Evolutionary conservation across 2,797 vertebrate species (phyloP).

Genomic region (Pseudomugil gertrudae): DNA sequence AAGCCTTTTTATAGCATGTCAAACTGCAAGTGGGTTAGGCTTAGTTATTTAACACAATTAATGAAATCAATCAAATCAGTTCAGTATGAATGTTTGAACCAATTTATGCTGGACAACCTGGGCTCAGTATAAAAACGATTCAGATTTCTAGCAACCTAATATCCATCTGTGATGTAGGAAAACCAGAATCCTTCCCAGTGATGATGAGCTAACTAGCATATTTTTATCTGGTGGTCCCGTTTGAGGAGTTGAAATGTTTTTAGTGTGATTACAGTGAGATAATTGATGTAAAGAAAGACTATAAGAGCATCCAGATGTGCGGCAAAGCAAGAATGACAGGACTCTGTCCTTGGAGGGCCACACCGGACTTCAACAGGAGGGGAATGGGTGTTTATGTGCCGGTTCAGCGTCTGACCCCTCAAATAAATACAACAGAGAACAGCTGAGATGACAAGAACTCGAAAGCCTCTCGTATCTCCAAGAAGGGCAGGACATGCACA

Average conservation of each 20-base stretch:
- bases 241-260: constrained; percentile 38
- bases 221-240: constrained; percentile 10
- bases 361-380: constrained; percentile 36
- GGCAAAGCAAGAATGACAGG: constrained; percentile 45
- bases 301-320: constrained; percentile 72
- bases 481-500: constrained; percentile 3
- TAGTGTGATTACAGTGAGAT: constrained; percentile 34
- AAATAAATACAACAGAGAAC: constrained; percentile 69
- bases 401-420: constrained; percentile 70
- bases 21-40: too few species aligned
- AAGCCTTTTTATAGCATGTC: too few species aligned
- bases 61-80: too few species aligned
- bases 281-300: constrained; percentile 15
- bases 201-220: constrained; percentile 35
- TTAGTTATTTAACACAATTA: too few species aligned
- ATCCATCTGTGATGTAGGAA: constrained; percentile 63
- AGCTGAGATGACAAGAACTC: constrained; percentile 60
- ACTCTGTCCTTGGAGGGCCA: constrained; percentile 34
- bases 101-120: too few species aligned
- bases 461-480: constrained; percentile 18
- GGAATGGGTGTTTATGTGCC: constrained; percentile 68
- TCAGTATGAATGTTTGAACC: too few species aligned
- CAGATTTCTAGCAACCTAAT: too few species aligned
- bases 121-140: too few species aligned
- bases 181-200: constrained; percentile 54